Conservation (phyloP, 2,113 vertebrate species). For the Chauna torquata region DNA sequence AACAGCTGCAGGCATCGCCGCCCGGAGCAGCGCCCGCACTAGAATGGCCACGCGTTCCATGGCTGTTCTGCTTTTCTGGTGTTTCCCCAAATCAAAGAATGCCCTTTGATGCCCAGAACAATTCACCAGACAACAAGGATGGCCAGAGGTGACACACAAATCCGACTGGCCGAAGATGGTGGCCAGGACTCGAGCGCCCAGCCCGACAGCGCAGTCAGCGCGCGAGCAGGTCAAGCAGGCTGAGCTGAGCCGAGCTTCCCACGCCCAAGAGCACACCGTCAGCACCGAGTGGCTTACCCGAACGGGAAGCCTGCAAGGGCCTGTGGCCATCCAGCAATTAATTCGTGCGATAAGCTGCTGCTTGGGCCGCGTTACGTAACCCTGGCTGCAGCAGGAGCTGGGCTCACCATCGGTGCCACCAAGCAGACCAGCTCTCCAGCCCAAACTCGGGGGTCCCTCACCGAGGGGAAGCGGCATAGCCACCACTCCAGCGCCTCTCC, state of each 20-base stretch:
- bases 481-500: neutral
- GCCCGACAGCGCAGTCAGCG: too few relatives aligned
- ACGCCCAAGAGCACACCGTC: neutral
- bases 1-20: neutral
- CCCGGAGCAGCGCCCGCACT: fast-evolving
- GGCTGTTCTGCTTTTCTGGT: neutral
- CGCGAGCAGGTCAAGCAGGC: too few relatives aligned
- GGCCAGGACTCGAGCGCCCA: neutral
- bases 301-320: neutral
- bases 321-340: neutral
- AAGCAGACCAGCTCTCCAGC: neutral
- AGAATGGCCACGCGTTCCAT: neutral
- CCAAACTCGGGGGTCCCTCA: neutral
- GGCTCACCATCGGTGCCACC: neutral
- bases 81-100: neutral
- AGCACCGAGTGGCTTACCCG: fast-evolving
- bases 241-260: neutral
- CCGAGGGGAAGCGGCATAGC: fast-evolving
- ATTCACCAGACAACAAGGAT: fast-evolving
- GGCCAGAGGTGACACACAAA: neutral
- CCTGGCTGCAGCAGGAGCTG: neutral
- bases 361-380: neutral
- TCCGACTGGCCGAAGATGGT: fast-evolving
- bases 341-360: neutral
- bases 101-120: neutral